These are phyloP conservation scores for Philopotamus ludificatus DNA, from an alignment of 1,140 invertebrate genomes.

Conservation along the genomic window DNA sequence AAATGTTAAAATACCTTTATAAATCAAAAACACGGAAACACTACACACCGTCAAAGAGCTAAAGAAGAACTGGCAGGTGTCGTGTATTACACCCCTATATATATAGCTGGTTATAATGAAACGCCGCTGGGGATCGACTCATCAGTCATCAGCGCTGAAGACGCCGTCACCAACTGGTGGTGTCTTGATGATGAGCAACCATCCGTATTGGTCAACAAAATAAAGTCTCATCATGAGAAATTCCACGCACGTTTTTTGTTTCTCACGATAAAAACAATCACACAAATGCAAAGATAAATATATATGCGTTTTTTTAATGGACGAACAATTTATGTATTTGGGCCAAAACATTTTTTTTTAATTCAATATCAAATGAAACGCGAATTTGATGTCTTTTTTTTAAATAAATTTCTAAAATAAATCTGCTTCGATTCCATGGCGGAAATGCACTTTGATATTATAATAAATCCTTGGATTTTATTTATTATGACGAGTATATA, in stretches of 20 bases:
- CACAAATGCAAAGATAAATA: not conserved
- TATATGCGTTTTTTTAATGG: not conserved
- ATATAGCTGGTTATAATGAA: slow-evolving; percentile 12
- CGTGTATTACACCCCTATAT: slow-evolving; percentile 22
- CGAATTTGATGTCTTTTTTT: too few species aligned
- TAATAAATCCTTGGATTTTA: too few species aligned
- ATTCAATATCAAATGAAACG: too few species aligned
- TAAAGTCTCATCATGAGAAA: too few species aligned
- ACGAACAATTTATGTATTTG: not conserved
- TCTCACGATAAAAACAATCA: not conserved
- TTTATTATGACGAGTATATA: too few species aligned
- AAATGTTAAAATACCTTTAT: not conserved
- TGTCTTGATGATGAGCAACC: not conserved
- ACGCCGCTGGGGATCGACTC: not conserved
- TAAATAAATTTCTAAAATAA: too few species aligned
- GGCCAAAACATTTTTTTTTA: not conserved
- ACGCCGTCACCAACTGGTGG: not conserved
- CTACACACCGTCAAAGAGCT: slow-evolving; percentile 2
- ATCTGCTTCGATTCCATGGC: too few species aligned
- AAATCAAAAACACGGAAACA: not conserved
- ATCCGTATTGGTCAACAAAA: too few species aligned
- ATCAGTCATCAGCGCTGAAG: slow-evolving; percentile 1
- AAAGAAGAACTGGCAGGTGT: slow-evolving; percentile 26
- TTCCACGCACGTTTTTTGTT: not conserved
- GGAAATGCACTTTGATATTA: too few species aligned